Evolutionary conservation across 1,140 invertebrate species (phyloP).

Genomic region (Caerostris darwini): DNA sequence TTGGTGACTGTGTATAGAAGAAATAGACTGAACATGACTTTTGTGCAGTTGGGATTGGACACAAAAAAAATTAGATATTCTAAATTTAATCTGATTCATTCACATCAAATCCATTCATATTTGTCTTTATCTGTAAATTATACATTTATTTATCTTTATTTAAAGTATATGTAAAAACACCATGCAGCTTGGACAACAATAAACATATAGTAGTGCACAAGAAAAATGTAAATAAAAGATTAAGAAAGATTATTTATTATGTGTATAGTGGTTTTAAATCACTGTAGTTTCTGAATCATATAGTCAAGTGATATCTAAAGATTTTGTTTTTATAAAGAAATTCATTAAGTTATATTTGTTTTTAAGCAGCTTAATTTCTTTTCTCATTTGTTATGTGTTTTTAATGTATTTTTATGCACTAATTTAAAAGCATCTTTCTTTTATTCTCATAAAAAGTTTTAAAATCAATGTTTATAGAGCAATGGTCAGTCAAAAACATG

Average conservation of each 20-base stretch:
- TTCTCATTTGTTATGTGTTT: too few species aligned
- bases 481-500: too few species aligned
- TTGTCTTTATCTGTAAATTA: background rate
- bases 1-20: slow-evolving; percentile 79
- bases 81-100: slow-evolving; percentile 37
- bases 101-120: slow-evolving; percentile 18
- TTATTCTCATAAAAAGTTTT: too few species aligned
- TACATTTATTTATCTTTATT: background rate
- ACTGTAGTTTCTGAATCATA: background rate
- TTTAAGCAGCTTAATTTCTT: too few species aligned
- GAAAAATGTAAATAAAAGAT: background rate
- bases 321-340: background rate
- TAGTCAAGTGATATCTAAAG: background rate
- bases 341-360: too few species aligned
- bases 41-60: background rate
- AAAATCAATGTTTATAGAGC: too few species aligned
- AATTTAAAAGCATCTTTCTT: too few species aligned
- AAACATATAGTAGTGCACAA: background rate
- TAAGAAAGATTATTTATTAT: background rate
- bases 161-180: background rate
- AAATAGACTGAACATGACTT: background rate
- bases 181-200: background rate
- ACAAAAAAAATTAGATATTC: background rate
- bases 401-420: too few species aligned
- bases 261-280: background rate